Base-by-base conservation (phyloP, 2,888 invertebrate species). In the Gandaritis pyraliata region DNA sequence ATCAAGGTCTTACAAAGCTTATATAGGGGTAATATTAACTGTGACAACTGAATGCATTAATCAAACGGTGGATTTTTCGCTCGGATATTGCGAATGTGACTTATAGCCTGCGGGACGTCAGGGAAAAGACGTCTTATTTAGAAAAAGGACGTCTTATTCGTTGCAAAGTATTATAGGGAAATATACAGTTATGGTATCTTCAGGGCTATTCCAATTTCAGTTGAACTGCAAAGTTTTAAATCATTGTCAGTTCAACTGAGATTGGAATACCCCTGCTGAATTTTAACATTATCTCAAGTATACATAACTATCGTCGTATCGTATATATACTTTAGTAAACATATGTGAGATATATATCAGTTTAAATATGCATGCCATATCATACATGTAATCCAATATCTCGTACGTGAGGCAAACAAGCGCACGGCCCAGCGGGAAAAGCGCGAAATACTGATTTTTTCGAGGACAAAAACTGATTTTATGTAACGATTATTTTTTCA, bases 21-120 rank as follows among this genome's bases (percentile, higher is more conserved):
- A 80, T 79, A 79, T 78, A 80, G 71, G 82, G 81, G 76, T 80
- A 88, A 89, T 89, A 88, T 29, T 87, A 86, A 86, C 86, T 83
- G 88, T 83, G 88, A 87, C 89, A 83, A 80, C 74, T 69, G 86
- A 83, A 88, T 87, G 90, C 90, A 91, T 91, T 91, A 88, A 91
- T 91, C 91, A 91, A 89, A 89, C 69, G 72, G 76, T 69, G 77
- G 82, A 80, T 83, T 83, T 83, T 83, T 80, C 83, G 59, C 45
- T 63, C 73, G 82, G 85, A 88, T 90, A 90, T 91, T 89, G 82
- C 85, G 77, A 78, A 77, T 75, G 78, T 71, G 66, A 72, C 65
- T 66, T 72, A 71, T 62, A 61, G 65, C 39, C 39, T 49, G 38
- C 7, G 30, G 47, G 30, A 50, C 41, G 41, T 52, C 65, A 50